Percentiles rank a stretch among this genome's conserved stretches.
phyloP scores from a whole-genome alignment of 1,140 invertebrate genomes.

The Diorhabda sublineata region DNA sequence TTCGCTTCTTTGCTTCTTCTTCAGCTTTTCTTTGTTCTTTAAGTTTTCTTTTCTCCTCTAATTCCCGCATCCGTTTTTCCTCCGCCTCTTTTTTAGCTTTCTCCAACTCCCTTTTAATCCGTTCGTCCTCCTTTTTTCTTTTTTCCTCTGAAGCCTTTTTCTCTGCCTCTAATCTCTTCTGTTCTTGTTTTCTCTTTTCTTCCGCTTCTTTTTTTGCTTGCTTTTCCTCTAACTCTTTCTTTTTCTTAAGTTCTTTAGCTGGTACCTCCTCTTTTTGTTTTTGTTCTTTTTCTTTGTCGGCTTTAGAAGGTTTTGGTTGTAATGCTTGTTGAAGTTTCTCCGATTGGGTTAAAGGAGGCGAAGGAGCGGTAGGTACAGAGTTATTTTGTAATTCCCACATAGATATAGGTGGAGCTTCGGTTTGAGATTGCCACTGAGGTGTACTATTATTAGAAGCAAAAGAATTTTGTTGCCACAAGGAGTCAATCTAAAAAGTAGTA shows the following conservation, averaged over 20 bases:
- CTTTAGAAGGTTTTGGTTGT: slow-evolving; percentile 38
- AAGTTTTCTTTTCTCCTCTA: slow-evolving; percentile 44
- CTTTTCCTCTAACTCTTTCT: slow-evolving; percentile 44
- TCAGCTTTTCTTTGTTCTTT: slow-evolving; percentile 50
- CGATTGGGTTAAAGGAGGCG: slow-evolving; percentile 15
- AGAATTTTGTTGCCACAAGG: slow-evolving; percentile 41
- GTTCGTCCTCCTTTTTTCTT: slow-evolving; percentile 48
- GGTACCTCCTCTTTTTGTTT: slow-evolving; percentile 38
- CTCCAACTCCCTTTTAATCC: slow-evolving; percentile 50
- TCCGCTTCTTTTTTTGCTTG: slow-evolving; percentile 49
- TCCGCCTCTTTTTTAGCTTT: slow-evolving; percentile 52
- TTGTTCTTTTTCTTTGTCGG: slow-evolving; percentile 48
- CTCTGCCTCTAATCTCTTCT: slow-evolving; percentile 46
- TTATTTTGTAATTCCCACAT: slow-evolving; percentile 44
- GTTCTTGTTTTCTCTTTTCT: slow-evolving; percentile 38
- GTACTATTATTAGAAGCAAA: slow-evolving; percentile 19
- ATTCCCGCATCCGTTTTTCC: slow-evolving; percentile 45
- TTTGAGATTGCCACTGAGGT: slow-evolving; percentile 28
- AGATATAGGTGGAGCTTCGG: slow-evolving; percentile 35
- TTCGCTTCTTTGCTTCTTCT: slow-evolving; percentile 50
- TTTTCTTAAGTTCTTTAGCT: slow-evolving; percentile 47
- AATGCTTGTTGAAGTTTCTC: slow-evolving; percentile 11
- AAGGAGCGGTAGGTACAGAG: slow-evolving; percentile 3
- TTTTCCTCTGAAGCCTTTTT: slow-evolving; percentile 53
- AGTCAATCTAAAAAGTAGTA: slow-evolving; percentile 31